These are phyloP conservation scores for Pterocles burchelli DNA, from an alignment of 2,113 vertebrate species.

Conservation along the genomic window DNA sequence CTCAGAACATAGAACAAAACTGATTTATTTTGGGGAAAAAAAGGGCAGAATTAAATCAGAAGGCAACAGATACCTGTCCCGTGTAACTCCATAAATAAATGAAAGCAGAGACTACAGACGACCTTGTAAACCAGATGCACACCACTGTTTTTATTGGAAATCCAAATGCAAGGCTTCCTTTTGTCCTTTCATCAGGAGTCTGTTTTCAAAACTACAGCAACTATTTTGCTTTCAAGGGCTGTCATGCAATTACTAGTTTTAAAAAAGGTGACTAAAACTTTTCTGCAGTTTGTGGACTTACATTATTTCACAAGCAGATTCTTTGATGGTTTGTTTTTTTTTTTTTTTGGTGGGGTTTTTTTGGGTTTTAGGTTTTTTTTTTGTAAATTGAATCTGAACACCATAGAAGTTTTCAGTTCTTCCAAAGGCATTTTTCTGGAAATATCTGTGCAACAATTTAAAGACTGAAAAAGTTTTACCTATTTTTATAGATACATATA, in stretches of 20 bases:
- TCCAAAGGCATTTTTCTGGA: not conserved
- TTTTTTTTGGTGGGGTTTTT: not conserved
- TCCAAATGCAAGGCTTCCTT: not conserved
- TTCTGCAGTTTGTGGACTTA: not conserved
- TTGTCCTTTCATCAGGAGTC: not conserved
- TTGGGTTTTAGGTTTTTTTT: no score
- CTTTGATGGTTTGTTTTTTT: no score
- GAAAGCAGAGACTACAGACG: not conserved
- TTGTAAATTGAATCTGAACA: not conserved
- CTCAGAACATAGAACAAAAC: not conserved
- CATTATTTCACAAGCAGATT: not conserved
- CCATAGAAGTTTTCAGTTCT: not conserved
- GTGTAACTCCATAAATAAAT: not conserved
- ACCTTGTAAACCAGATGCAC: not conserved
- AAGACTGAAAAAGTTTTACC: not conserved
- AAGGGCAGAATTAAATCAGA: not conserved
- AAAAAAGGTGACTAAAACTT: not conserved
- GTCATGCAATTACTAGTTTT: not conserved
- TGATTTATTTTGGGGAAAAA: not conserved
- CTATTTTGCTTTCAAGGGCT: not conserved
- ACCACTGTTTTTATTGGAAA: not conserved
- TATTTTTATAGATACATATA: not conserved
- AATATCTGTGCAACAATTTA: not conserved
- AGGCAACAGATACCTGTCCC: not conserved
- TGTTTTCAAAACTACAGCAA: not conserved